phyloP scores from a whole-genome alignment of 2,888 invertebrate species.

The Lycocerus yunnanus region DNA sequence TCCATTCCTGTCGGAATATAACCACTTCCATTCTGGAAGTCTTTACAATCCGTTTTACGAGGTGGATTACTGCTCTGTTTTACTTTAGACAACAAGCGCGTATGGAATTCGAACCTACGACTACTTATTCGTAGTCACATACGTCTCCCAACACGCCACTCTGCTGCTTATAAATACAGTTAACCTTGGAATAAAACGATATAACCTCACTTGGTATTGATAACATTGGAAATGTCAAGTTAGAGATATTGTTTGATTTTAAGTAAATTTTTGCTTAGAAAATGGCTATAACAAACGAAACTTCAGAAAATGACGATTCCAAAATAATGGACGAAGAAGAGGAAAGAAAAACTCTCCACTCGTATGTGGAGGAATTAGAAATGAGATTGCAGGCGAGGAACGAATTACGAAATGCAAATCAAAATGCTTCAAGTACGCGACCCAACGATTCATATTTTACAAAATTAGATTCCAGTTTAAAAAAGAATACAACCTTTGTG shows the following conservation, averaged over 20 bases:
- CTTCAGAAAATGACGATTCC: neutral
- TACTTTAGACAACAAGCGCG: too few relatives aligned
- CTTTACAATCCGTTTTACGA: too few relatives aligned
- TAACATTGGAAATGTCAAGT: neutral
- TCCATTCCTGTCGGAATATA: too few relatives aligned
- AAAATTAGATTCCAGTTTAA: conserved; percentile 93
- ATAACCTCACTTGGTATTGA: neutral
- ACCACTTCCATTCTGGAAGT: too few relatives aligned
- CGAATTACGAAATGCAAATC: conserved; percentile 67
- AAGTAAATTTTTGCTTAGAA: neutral
- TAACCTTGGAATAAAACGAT: neutral
- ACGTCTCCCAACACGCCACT: too few relatives aligned
- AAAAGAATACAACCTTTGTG: conserved; percentile 97
- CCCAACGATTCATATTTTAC: conserved; percentile 86
- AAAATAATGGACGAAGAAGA: conserved; percentile 33
- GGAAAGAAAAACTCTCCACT: conserved; percentile 54
- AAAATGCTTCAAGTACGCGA: conserved; percentile 65
- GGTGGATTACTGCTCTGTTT: too few relatives aligned
- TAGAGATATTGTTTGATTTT: neutral
- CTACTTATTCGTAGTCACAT: too few relatives aligned
- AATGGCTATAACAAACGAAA: neutral
- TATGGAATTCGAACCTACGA: too few relatives aligned
- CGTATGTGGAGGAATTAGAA: conserved; percentile 66
- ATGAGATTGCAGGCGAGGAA: conserved; percentile 67
- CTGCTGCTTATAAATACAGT: too few relatives aligned